phyloP scores from a whole-genome alignment of 2,888 invertebrate species.

The Nasonia oneida region DNA sequence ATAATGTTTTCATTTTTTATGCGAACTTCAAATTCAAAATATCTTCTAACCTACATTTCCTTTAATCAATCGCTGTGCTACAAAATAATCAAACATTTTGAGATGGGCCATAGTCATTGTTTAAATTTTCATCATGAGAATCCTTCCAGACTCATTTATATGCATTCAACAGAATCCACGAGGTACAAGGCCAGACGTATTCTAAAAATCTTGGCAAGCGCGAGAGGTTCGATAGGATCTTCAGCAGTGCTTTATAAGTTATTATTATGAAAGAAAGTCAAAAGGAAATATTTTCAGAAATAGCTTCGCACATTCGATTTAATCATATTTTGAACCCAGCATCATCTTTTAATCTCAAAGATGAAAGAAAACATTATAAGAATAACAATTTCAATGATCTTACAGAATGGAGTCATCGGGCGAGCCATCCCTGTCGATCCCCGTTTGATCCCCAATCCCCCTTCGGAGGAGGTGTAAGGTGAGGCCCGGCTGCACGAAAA shows the following conservation, averaged over 20 bases:
- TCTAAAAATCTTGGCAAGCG: not conserved
- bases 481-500: constrained; percentile 62
- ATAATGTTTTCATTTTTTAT: not conserved
- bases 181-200: not conserved
- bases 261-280: not conserved
- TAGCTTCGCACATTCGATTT: not conserved
- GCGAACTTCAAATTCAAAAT: not conserved
- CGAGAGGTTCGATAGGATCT: not conserved
- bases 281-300: not conserved
- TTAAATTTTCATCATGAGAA: no score
- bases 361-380: not conserved
- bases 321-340: no score
- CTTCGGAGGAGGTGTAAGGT: not conserved
- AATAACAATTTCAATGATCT: not conserved
- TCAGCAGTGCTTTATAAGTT: not conserved
- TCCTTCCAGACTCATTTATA: no score
- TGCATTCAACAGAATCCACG: no score
- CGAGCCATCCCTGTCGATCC: constrained; percentile 64
- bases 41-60: not conserved
- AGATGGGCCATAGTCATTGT: no score
- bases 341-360: not conserved
- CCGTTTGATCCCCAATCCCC: constrained; percentile 35
- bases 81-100: no score
- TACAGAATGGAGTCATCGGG: constrained; percentile 75
- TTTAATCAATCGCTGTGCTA: no score